Evolutionary conservation across 2,888 invertebrate species (phyloP).

Genomic region (Amorpha juglandis): DNA sequence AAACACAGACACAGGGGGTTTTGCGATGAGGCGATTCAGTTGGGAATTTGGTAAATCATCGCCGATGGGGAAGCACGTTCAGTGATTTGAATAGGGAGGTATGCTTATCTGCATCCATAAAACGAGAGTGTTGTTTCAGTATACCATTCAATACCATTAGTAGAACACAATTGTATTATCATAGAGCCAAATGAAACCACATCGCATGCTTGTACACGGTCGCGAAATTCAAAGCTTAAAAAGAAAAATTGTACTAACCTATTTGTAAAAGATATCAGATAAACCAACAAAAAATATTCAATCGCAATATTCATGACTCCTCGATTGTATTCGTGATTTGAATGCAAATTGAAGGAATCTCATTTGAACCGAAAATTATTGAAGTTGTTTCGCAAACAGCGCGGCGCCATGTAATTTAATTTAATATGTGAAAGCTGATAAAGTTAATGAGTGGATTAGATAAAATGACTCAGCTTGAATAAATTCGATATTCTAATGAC

Average conservation of each 20-base stretch:
- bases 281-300: constrained; percentile 48
- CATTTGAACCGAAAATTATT: constrained; percentile 58
- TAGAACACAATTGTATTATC: neutral
- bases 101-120: constrained; percentile 35
- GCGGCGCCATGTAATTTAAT: constrained; percentile 53
- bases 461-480: constrained; percentile 58
- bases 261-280: constrained; percentile 41
- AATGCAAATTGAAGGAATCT: constrained; percentile 59
- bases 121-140: constrained; percentile 24
- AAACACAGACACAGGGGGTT: constrained; percentile 77
- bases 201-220: neutral
- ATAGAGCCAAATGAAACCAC: neutral
- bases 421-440: constrained; percentile 65
- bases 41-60: constrained; percentile 75
- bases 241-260: constrained; percentile 17
- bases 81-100: constrained; percentile 30
- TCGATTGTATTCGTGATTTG: constrained; percentile 57
- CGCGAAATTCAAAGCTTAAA: constrained; percentile 2
- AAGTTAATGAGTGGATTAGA: constrained; percentile 52
- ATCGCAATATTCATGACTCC: constrained; percentile 55
- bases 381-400: constrained; percentile 54
- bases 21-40: constrained; percentile 72
- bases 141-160: constrained; percentile 3
- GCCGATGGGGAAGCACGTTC: constrained; percentile 62
- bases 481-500: constrained; percentile 70